Evolutionary conservation across 2,888 invertebrate species (phyloP), one percentile per base, ranked within the genome.

Genomic region (Aporophyla lueneburgensis): DNA sequence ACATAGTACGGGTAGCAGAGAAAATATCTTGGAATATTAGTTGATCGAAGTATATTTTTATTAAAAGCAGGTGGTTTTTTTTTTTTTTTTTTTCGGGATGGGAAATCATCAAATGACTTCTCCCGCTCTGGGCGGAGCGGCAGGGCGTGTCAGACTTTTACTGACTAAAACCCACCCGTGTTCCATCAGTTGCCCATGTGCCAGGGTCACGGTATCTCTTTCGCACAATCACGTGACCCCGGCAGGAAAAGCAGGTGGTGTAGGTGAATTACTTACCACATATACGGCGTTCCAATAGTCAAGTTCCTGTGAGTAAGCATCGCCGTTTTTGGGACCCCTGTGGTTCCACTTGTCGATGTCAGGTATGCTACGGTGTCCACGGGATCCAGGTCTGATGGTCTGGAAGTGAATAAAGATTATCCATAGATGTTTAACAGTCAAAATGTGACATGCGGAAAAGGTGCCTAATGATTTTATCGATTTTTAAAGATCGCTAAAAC

Each of bases 261-360:
- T 7, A 27, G 6, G 7, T 24, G 21, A n/a, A 21, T n/a, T 40
- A 68, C 49, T 83, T 89, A 94, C 94, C 94, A 94, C 27, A 92
- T 0, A 81, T 92, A 91, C 1, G 93, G 91, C 3, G 88, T 51
- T 5, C 91, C 86, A 5, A 92, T 86, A 5, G 89, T 84, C 27
- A 94, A 87, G 74, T 94, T 95, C 80, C 93, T 93, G 73, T 95
- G 95, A 0, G 94, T 94, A 0, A 92, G 89, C 7, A 92, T 92
- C 4, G 94, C 93, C 0, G 93, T 88, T 86, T 95, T 96, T 0
- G 95, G 94, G n/a, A 92, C 46, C 1, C 95, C 95, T 0, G 95
- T 95, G 0, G 95, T 94, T 3, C 95, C 95, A 67, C 95, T 95
- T 0, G 95, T 95, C 0, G 94, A 90, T 33, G 93, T 90, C 1